Evolutionary conservation across 1,140 invertebrate species (phyloP).

Genomic region (Drosophila kepulauana): DNA sequence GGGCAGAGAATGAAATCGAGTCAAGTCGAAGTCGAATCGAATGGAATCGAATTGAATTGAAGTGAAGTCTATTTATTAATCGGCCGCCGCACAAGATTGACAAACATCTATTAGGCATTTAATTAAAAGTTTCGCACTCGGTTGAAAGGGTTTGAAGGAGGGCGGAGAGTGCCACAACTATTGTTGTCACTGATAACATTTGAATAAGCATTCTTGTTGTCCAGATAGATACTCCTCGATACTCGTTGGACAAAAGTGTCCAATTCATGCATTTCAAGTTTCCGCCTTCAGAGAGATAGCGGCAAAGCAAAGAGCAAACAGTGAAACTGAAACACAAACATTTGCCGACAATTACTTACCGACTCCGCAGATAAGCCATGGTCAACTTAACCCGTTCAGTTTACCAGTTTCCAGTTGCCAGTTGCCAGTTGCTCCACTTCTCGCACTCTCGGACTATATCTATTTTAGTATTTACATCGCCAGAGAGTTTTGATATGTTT

Average conservation of each 20-base stretch:
- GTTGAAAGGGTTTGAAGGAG: neutral
- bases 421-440: slow-evolving; percentile 21
- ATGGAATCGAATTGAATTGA: slow-evolving; percentile 30
- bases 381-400: slow-evolving; percentile 13
- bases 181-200: slow-evolving; percentile 64
- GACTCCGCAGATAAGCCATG: slow-evolving; percentile 52
- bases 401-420: slow-evolving; percentile 1
- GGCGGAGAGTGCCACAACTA: neutral
- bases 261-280: slow-evolving; percentile 78
- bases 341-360: slow-evolving; percentile 82
- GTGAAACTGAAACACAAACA: slow-evolving; percentile 60
- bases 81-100: slow-evolving; percentile 57
- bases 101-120: slow-evolving; percentile 81
- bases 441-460: slow-evolving; percentile 16
- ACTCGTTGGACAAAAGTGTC: slow-evolving; percentile 68
- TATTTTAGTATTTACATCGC: slow-evolving; percentile 50
- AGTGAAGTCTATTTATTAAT: slow-evolving; percentile 73
- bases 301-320: slow-evolving; percentile 68
- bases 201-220: slow-evolving; percentile 56
- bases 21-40: slow-evolving; percentile 29
- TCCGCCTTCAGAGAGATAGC: slow-evolving; percentile 64
- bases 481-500: slow-evolving; percentile 8
- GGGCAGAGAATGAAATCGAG: slow-evolving; percentile 46
- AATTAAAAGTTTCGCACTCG: slow-evolving; percentile 80
- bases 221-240: slow-evolving; percentile 33